phyloP scores from a whole-genome alignment of 53 echinoderm and acorn worm genomes.

The Echinometra lucunter region DNA sequence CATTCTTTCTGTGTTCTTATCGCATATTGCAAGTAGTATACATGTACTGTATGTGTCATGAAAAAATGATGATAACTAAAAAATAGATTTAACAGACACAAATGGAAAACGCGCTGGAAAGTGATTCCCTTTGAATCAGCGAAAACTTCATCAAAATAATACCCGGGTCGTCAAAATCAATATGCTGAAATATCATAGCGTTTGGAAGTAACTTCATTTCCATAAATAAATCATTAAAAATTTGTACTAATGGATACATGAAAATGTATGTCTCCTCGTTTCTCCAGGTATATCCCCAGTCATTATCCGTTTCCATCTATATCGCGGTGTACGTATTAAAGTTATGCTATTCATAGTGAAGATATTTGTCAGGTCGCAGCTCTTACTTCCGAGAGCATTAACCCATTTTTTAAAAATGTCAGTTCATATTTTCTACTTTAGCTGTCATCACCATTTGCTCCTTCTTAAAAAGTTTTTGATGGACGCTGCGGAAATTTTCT shows the following conservation, averaged over 20 bases:
- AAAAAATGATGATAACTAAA: too few relatives aligned
- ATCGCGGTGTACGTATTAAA: neutral
- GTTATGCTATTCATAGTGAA: too few relatives aligned
- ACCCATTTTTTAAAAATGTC: neutral
- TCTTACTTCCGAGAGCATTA: neutral
- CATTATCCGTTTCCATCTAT: neutral
- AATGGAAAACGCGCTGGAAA: too few relatives aligned
- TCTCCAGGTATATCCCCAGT: neutral
- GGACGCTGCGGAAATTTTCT: neutral
- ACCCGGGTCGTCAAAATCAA: too few relatives aligned
- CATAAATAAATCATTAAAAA: neutral
- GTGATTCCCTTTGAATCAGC: too few relatives aligned
- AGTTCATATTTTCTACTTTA: neutral
- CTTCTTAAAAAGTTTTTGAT: neutral
- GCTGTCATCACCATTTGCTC: neutral
- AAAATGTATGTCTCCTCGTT: neutral
- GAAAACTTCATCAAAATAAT: too few relatives aligned
- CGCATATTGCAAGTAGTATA: too few relatives aligned
- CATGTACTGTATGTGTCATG: too few relatives aligned
- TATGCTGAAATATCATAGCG: neutral
- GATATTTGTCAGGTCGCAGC: neutral
- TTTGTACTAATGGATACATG: neutral
- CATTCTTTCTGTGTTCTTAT: too few relatives aligned
- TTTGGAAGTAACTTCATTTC: neutral
- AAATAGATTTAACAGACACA: too few relatives aligned